These are phyloP conservation scores for Synanthedon andrenaeformis DNA, from an alignment of 2,888 invertebrate species.

Conservation along the genomic window DNA sequence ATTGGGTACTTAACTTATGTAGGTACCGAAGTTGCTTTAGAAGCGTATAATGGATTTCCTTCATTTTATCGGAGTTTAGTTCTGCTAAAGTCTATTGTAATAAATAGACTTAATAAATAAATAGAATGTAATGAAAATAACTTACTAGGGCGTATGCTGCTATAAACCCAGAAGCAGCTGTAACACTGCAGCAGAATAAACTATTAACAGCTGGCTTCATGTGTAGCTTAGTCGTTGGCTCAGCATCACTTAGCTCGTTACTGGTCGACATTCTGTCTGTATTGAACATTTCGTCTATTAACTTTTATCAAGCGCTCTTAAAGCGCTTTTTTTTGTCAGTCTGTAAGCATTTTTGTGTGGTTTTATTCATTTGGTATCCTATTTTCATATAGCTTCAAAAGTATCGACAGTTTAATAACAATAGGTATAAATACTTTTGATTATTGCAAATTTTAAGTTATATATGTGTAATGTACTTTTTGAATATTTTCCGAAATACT, in stretches of 20 bases:
- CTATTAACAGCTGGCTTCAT: constrained; percentile 62
- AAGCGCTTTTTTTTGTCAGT: neutral
- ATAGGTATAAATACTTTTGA: too few relatives aligned
- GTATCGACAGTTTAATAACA: too few relatives aligned
- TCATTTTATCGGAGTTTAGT: too few relatives aligned
- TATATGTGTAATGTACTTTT: neutral
- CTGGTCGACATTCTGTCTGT: constrained; percentile 41
- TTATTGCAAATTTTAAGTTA: too few relatives aligned
- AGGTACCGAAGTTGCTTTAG: too few relatives aligned
- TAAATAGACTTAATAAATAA: too few relatives aligned
- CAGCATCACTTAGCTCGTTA: constrained; percentile 46
- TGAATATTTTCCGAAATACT: constrained; percentile 20
- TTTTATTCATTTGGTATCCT: too few relatives aligned
- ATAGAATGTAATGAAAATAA: neutral
- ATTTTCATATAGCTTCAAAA: too few relatives aligned
- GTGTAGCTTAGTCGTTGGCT: constrained; percentile 32
- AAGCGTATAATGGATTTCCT: too few relatives aligned
- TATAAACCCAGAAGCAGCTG: constrained; percentile 61
- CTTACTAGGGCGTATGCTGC: constrained; percentile 65
- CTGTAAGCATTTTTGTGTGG: too few relatives aligned
- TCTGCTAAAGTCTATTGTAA: too few relatives aligned
- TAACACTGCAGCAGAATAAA: constrained; percentile 65
- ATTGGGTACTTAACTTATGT: too few relatives aligned
- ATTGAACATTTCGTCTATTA: neutral
- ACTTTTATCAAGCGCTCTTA: neutral